These are phyloP conservation scores for Brachypterus glaber DNA, from an alignment of 2,888 invertebrate genomes.

Conservation along the genomic window DNA sequence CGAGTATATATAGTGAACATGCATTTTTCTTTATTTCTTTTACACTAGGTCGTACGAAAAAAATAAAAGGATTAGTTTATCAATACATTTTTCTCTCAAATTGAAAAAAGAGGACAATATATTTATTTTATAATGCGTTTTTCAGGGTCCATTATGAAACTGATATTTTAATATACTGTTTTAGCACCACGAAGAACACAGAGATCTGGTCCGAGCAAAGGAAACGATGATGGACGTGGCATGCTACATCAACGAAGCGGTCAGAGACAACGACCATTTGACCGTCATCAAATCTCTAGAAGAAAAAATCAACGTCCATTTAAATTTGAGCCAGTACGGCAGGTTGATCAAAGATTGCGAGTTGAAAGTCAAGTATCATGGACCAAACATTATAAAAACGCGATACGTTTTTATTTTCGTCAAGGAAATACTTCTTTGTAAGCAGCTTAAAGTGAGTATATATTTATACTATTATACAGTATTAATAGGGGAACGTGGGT, in stretches of 20 bases:
- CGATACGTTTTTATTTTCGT: conserved; percentile 97
- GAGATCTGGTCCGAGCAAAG: conserved; percentile 73
- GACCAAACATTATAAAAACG: conserved; percentile 65
- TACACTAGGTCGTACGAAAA: too few relatives aligned
- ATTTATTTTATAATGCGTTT: too few relatives aligned
- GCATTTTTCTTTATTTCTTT: too few relatives aligned
- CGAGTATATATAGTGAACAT: too few relatives aligned
- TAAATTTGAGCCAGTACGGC: conserved; percentile 81
- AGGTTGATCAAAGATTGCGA: conserved; percentile 89
- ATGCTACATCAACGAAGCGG: conserved; percentile 96
- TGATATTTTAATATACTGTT: too few relatives aligned
- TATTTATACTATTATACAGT: conserved; percentile 1
- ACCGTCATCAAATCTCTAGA: conserved; percentile 85
- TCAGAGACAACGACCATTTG: conserved; percentile 89
- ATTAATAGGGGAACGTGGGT: too few relatives aligned
- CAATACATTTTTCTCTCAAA: conserved; percentile 10
- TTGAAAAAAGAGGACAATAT: too few relatives aligned
- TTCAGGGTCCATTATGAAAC: too few relatives aligned
- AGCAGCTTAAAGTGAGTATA: conserved; percentile 45
- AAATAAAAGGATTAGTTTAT: conserved; percentile 11
- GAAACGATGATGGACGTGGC: conserved; percentile 96
- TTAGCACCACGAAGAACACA: conserved; percentile 76
- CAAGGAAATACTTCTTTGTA: conserved; percentile 91
- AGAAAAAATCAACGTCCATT: conserved; percentile 73
- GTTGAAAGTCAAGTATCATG: conserved; percentile 81